Evolutionary conservation across 2,797 vertebrate genomes (phyloP).

Genomic region (Protosalanx chinensis): DNA sequence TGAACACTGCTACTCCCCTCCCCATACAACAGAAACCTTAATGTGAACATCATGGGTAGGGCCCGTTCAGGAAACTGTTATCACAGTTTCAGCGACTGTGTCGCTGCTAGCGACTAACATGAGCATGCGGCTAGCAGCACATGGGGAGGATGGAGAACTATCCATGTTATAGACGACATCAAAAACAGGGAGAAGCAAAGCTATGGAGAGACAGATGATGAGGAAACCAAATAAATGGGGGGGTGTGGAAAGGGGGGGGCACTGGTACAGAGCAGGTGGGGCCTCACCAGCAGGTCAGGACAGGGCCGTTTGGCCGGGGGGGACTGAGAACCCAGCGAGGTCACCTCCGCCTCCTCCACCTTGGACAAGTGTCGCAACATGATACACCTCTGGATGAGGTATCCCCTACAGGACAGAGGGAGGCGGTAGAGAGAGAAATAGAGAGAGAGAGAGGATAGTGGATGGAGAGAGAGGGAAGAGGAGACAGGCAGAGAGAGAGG

Average conservation of each 20-base stretch:
- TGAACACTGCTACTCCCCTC: too few species aligned
- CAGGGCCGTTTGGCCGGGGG: conserved; percentile 89
- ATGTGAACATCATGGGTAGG: too few species aligned
- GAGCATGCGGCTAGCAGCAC: neutral
- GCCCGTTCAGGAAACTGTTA: too few species aligned
- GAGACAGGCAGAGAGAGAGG: neutral
- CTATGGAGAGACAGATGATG: neutral
- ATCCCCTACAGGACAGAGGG: conserved; percentile 69
- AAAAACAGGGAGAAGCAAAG: neutral
- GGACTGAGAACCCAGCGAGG: conserved; percentile 66
- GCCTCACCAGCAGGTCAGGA: conserved; percentile 84
- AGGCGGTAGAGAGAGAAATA: conserved; percentile 5
- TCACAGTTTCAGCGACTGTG: too few species aligned
- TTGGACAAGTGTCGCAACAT: conserved; percentile 90
- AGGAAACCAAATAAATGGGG: neutral
- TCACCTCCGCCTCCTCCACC: conserved; percentile 62
- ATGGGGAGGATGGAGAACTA: neutral
- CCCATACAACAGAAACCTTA: too few species aligned
- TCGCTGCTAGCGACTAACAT: too few species aligned
- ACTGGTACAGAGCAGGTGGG: neutral
- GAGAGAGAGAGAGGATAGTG: neutral
- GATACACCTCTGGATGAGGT: conserved; percentile 79
- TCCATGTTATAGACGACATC: neutral
- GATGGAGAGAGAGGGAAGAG: neutral
- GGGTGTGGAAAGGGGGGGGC: neutral